Evolutionary conservation across 2,888 invertebrate genomes (phyloP).

Genomic region (Gymnocheta viridis): DNA sequence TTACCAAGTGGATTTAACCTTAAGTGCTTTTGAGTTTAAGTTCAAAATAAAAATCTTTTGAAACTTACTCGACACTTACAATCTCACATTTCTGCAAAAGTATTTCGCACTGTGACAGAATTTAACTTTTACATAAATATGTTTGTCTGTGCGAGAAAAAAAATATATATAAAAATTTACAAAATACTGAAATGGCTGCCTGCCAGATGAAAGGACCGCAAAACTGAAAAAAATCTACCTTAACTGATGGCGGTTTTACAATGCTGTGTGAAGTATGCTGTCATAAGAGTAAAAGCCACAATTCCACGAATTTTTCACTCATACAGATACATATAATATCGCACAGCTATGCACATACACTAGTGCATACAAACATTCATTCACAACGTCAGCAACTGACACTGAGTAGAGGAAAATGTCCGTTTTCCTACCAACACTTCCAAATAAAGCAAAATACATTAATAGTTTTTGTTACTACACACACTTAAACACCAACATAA

Average conservation of each 20-base stretch:
- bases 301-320: slow-evolving; percentile 32
- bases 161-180: neutral
- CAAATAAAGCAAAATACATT: slow-evolving; percentile 16
- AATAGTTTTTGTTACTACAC: neutral
- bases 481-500: neutral
- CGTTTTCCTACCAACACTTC: slow-evolving; percentile 47
- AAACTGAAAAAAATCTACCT: slow-evolving; percentile 58
- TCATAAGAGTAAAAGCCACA: slow-evolving; percentile 67
- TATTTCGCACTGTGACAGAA: slow-evolving; percentile 54
- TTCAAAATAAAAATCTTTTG: slow-evolving; percentile 39
- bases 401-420: slow-evolving; percentile 63
- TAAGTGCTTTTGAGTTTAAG: slow-evolving; percentile 22
- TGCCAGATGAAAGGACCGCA: slow-evolving; percentile 63
- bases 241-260: slow-evolving; percentile 69
- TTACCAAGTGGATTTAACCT: slow-evolving; percentile 3
- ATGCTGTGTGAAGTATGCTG: slow-evolving; percentile 67
- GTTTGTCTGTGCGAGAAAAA: neutral
- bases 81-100: neutral
- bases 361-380: neutral
- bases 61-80: slow-evolving; percentile 14
- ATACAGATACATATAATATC: slow-evolving; percentile 20
- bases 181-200: slow-evolving; percentile 57
- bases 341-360: neutral
- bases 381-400: slow-evolving; percentile 39
- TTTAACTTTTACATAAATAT: slow-evolving; percentile 43